These are phyloP conservation scores for Rhodinocichla rosea DNA, from an alignment of 2,113 vertebrate genomes.

Conservation along the genomic window DNA sequence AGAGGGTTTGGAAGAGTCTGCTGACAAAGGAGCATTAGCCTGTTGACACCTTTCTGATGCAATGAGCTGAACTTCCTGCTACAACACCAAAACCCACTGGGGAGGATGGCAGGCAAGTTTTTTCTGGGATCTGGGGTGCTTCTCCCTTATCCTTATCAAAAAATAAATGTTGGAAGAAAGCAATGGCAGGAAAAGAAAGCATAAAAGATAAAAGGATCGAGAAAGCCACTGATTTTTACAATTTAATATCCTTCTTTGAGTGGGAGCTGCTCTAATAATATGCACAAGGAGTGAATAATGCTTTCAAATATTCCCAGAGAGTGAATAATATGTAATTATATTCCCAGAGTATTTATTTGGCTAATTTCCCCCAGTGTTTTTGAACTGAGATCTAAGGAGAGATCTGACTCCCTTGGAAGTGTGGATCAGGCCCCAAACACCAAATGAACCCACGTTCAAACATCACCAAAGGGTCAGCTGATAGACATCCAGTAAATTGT, in stretches of 20 bases:
- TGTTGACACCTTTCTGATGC: conserved; percentile 23
- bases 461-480: background rate
- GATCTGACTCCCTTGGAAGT: background rate
- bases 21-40: conserved; percentile 2
- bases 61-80: background rate
- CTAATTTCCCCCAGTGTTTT: conserved; percentile 16
- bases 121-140: background rate
- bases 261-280: conserved; percentile 12
- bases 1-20: background rate
- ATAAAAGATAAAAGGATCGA: background rate
- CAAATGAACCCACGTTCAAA: background rate
- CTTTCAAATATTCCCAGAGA: conserved; percentile 2
- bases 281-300: background rate
- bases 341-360: background rate
- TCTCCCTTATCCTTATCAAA: background rate
- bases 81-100: fast-evolving
- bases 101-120: background rate
- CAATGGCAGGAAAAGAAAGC: background rate
- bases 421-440: background rate
- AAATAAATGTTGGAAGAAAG: background rate
- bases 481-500: background rate
- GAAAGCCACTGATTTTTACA: background rate
- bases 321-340: conserved; percentile 4
- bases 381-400: conserved; percentile 9
- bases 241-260: background rate